Percentiles rank a stretch among this genome's conserved stretches.
phyloP scores from a whole-genome alignment of 2,888 invertebrate genomes.

The Spilarctia lutea region DNA sequence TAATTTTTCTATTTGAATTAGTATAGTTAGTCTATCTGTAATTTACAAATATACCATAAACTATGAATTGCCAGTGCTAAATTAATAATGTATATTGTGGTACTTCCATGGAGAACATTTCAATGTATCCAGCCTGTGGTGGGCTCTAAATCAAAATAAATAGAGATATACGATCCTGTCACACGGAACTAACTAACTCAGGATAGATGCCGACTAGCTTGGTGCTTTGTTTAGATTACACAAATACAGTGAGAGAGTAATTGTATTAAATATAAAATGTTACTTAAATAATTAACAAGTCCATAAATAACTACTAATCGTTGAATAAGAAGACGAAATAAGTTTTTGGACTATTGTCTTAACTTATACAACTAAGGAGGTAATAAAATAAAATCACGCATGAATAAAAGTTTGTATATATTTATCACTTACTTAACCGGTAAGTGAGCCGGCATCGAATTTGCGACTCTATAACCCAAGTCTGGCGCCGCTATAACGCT shows the following conservation, averaged over 20 bases:
- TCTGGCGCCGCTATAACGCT: too few species aligned
- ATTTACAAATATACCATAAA: background rate
- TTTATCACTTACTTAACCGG: too few species aligned
- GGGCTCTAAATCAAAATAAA: conserved; percentile 58
- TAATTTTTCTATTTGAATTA: background rate
- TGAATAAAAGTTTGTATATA: too few species aligned
- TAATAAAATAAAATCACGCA: too few species aligned
- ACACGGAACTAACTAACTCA: conserved; percentile 52
- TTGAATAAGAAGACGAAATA: too few species aligned
- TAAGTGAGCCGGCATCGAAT: too few species aligned
- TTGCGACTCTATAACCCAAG: too few species aligned
- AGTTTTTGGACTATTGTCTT: too few species aligned
- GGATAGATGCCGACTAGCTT: conserved; percentile 39
- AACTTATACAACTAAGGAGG: too few species aligned
- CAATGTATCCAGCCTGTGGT: conserved; percentile 44
- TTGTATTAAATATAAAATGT: background rate
- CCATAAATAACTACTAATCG: too few species aligned
- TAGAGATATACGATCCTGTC: conserved; percentile 59
- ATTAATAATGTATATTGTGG: background rate
- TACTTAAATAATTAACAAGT: too few species aligned
- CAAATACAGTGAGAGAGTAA: background rate
- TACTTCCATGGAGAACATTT: conserved; percentile 33
- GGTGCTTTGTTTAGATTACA: conserved; percentile 14
- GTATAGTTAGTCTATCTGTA: background rate
- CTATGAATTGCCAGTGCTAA: background rate